Percentiles rank a stretch among this genome's conserved stretches.
These are phyloP conservation scores for Anagyrus pseudococci DNA, from an alignment of 2,888 invertebrate genomes.

Conservation along the genomic window DNA sequence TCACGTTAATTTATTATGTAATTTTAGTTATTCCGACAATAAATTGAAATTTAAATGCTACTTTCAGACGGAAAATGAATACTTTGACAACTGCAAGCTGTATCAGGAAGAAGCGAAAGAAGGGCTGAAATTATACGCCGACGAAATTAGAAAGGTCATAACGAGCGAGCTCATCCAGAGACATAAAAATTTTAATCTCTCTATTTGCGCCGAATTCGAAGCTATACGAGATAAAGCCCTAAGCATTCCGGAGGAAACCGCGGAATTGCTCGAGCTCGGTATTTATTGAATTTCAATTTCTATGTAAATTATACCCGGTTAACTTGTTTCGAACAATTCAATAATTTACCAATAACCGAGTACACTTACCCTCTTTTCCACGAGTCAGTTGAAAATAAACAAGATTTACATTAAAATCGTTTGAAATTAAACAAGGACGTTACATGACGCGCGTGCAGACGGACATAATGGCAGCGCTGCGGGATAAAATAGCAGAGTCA, in stretches of 20 bases:
- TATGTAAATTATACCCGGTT: too few species aligned
- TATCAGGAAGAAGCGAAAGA: constrained; percentile 70
- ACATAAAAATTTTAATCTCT: constrained; percentile 72
- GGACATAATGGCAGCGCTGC: constrained; percentile 72
- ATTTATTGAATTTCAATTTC: constrained; percentile 9
- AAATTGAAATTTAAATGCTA: too few species aligned
- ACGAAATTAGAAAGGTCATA: constrained; percentile 65
- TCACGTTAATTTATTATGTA: too few species aligned
- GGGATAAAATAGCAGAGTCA: constrained; percentile 73
- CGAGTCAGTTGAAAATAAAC: too few species aligned
- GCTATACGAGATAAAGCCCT: constrained; percentile 73
- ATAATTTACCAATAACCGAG: too few species aligned
- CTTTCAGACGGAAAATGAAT: constrained; percentile 68
- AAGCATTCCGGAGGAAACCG: constrained; percentile 78
- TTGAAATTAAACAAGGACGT: constrained; percentile 62
- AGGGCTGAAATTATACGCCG: constrained; percentile 68
- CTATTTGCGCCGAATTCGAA: constrained; percentile 77
- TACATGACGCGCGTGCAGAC: constrained; percentile 84
- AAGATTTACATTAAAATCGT: too few species aligned
- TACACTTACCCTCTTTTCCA: too few species aligned
- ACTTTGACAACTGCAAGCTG: constrained; percentile 72
- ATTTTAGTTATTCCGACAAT: too few species aligned
- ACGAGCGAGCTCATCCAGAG: constrained; percentile 69
- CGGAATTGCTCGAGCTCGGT: constrained; percentile 75
- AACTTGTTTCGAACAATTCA: too few species aligned